phyloP scores from a whole-genome alignment of 2,113 vertebrate genomes.

The Centropus bengalensis region DNA sequence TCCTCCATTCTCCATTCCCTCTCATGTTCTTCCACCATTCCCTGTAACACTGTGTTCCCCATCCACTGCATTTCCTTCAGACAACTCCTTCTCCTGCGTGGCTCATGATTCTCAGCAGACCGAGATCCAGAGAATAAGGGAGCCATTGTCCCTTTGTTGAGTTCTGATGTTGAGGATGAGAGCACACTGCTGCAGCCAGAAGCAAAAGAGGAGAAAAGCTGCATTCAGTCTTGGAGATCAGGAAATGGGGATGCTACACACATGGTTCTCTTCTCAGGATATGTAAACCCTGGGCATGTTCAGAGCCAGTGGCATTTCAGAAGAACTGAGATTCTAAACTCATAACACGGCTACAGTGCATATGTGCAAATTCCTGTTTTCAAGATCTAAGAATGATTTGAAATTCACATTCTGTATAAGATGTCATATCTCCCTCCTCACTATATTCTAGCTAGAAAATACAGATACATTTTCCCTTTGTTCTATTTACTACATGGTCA shows the following conservation, averaged over 20 bases:
- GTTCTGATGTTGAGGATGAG: neutral
- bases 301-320: neutral
- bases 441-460: neutral
- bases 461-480: neutral
- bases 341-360: neutral
- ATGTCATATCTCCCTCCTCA: neutral
- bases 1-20: neutral
- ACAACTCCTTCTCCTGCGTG: neutral
- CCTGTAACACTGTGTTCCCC: accelerated
- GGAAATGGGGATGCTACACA: neutral
- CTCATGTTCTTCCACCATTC: neutral
- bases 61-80: neutral
- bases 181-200: neutral
- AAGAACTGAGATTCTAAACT: neutral
- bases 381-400: neutral
- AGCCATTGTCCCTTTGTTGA: neutral
- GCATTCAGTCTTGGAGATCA: neutral
- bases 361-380: neutral
- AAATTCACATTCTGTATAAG: neutral
- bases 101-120: neutral
- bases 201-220: neutral
- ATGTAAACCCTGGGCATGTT: neutral
- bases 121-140: accelerated
- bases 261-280: neutral
- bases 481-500: neutral